These are phyloP conservation scores for Cynaeus angustus DNA, from an alignment of 2,888 invertebrate genomes.

Conservation along the genomic window DNA sequence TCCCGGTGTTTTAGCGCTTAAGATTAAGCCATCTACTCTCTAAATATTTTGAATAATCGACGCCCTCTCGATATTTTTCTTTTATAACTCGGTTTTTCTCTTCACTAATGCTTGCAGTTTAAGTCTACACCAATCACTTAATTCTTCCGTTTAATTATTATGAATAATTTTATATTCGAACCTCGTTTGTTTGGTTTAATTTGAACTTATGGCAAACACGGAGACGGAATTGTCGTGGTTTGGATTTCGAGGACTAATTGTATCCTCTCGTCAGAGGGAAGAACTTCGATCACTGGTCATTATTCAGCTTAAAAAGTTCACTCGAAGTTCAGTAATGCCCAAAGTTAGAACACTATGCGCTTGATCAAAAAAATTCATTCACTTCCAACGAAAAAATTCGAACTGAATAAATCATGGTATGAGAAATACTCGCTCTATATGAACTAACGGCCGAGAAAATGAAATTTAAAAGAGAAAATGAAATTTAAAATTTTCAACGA, in stretches of 20 bases:
- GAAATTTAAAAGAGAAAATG: conserved; percentile 19
- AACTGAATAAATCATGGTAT: conserved; percentile 16
- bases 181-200: conserved; percentile 19
- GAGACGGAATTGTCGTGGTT: conserved; percentile 13
- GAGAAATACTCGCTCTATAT: conserved; percentile 7
- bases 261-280: conserved; percentile 14
- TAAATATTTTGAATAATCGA: conserved; percentile 27
- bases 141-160: too few relatives aligned
- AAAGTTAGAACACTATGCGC: conserved; percentile 1
- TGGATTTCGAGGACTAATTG: conserved; percentile 17
- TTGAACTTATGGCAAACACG: conserved; percentile 21
- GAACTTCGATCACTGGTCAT: conserved; percentile 9
- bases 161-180: too few relatives aligned
- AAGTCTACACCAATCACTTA: conserved; percentile 13
- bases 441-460: conserved; percentile 17
- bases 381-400: conserved; percentile 7
- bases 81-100: conserved; percentile 5
- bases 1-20: background rate
- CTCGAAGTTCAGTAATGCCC: background rate
- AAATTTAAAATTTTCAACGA: conserved; percentile 16
- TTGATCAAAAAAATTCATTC: background rate
- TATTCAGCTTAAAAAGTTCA: conserved; percentile 6
- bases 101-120: background rate
- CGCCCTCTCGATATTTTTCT: conserved; percentile 5
- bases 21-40: background rate